These are phyloP conservation scores for Melinaea menophilus DNA, from an alignment of 2,888 invertebrate species.

Conservation along the genomic window DNA sequence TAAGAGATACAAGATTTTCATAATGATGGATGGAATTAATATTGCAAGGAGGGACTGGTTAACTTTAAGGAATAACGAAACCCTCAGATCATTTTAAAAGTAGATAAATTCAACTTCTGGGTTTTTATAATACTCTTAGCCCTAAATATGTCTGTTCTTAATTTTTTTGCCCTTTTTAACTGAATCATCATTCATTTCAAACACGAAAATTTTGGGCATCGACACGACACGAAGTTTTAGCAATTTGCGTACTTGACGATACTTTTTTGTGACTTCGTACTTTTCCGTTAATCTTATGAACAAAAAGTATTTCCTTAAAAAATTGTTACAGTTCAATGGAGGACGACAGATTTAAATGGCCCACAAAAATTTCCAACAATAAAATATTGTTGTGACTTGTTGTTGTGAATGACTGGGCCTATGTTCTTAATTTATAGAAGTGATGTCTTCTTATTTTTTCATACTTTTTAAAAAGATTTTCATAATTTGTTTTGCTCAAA, in stretches of 20 bases:
- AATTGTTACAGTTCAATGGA: slow-evolving; percentile 60
- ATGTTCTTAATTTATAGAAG: slow-evolving; percentile 7
- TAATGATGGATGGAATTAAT: neutral
- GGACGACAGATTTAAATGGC: slow-evolving; percentile 64
- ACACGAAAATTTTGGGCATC: slow-evolving; percentile 72
- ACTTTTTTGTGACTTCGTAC: slow-evolving; percentile 70
- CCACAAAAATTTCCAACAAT: slow-evolving; percentile 44
- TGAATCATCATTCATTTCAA: slow-evolving; percentile 74
- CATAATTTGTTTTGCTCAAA: too few relatives aligned
- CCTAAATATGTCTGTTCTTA: slow-evolving; percentile 73
- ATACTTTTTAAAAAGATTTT: neutral
- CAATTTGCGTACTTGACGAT: slow-evolving; percentile 70
- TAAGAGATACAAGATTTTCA: too few relatives aligned
- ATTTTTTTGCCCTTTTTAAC: slow-evolving; percentile 74
- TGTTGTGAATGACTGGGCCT: slow-evolving; percentile 17
- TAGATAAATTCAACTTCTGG: slow-evolving; percentile 38
- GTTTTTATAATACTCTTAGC: slow-evolving; percentile 69
- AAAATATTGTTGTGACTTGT: slow-evolving; percentile 30
- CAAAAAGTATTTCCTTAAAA: slow-evolving; percentile 62
- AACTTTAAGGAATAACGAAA: too few relatives aligned
- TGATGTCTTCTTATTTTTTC: neutral
- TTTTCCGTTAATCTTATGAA: slow-evolving; percentile 72
- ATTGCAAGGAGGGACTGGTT: neutral
- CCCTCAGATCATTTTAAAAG: neutral
- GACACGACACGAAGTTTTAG: slow-evolving; percentile 67